Evolutionary conservation across 1,140 invertebrate genomes (phyloP).

Genomic region (Cecropterus lyciades): DNA sequence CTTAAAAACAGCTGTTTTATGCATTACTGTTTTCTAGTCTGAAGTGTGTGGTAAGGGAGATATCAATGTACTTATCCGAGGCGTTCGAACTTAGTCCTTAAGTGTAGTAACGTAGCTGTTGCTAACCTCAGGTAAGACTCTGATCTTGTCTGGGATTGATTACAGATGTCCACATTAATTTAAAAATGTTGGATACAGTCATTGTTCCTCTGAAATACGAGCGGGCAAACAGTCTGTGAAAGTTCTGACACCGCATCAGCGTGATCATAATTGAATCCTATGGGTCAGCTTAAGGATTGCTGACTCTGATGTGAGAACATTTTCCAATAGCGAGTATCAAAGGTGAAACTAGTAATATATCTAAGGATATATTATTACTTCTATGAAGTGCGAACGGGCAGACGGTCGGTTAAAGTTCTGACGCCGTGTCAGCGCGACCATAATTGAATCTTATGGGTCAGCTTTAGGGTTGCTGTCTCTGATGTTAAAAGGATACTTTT

Average conservation of each 20-base stretch:
- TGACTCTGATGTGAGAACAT: neutral
- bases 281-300: constrained; percentile 23
- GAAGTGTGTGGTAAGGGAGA: too few relatives aligned
- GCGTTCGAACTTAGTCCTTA: too few relatives aligned
- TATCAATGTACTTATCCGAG: too few relatives aligned
- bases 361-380: constrained; percentile 20
- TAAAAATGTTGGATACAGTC: too few relatives aligned
- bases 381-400: constrained; percentile 18
- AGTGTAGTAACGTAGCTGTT: too few relatives aligned
- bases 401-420: constrained; percentile 31
- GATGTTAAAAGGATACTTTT: neutral
- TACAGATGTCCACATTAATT: too few relatives aligned
- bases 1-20: too few relatives aligned
- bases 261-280: constrained; percentile 25
- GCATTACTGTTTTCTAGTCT: too few relatives aligned
- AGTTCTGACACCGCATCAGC: constrained; percentile 28
- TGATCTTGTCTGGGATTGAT: too few relatives aligned
- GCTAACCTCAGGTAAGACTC: too few relatives aligned
- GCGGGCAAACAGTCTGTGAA: constrained; percentile 24
- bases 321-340: neutral
- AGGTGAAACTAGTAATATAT: constrained; percentile 7
- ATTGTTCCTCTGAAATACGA: constrained; percentile 14
- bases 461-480: constrained; percentile 11
- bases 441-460: constrained; percentile 32
- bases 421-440: constrained; percentile 26